phyloP scores from a whole-genome alignment of 2,888 invertebrate species.

The Xylota sylvarum region DNA sequence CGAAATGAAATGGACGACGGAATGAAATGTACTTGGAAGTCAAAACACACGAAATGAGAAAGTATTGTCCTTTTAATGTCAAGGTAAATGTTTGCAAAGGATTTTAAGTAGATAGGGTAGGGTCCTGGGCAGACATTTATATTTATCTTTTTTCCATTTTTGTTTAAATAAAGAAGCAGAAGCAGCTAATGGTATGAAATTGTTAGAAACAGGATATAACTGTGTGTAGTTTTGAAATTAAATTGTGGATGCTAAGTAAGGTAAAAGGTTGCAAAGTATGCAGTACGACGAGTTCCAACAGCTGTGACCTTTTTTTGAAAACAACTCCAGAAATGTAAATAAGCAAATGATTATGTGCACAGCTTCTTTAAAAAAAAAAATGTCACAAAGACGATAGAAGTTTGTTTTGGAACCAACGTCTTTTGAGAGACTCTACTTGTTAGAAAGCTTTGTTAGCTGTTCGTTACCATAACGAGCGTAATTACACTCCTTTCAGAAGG shows the following conservation, averaged over 20 bases:
- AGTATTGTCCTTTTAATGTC: conserved; percentile 25
- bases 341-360: too few relatives aligned
- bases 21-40: conserved; percentile 5
- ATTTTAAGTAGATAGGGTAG: neutral
- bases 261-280: too few relatives aligned
- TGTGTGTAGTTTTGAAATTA: neutral
- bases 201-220: neutral
- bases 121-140: neutral
- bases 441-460: too few relatives aligned
- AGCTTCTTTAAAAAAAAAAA: too few relatives aligned
- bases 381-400: too few relatives aligned
- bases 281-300: too few relatives aligned
- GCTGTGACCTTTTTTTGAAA: too few relatives aligned
- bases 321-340: too few relatives aligned
- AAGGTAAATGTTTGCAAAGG: conserved; percentile 26
- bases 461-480: too few relatives aligned
- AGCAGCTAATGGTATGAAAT: neutral
- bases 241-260: neutral
- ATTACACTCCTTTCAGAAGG: too few relatives aligned
- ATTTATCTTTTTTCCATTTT: conserved; percentile 2
- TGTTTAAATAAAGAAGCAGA: neutral
- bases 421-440: too few relatives aligned
- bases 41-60: conserved; percentile 17
- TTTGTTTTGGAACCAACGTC: too few relatives aligned
- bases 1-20: conserved; percentile 7